Conservation (phyloP, 2,888 invertebrate species). For the Chorisops tibialis region DNA sequence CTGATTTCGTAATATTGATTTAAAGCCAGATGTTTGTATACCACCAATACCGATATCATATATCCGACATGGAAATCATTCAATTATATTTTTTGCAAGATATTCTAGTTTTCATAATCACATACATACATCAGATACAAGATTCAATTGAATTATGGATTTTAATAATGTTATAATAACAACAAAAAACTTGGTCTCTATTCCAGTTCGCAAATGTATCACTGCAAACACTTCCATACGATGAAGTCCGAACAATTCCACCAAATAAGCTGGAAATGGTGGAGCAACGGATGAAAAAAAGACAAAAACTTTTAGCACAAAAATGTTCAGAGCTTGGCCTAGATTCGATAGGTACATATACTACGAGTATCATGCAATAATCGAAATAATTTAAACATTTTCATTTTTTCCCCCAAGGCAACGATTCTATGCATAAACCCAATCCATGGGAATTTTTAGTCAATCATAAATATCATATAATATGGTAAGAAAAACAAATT, state of each 20-base stretch:
- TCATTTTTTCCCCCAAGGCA: conserved; percentile 40
- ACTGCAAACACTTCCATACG: conserved; percentile 48
- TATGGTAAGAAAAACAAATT: conserved; percentile 59
- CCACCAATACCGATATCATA: no score
- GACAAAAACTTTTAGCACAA: conserved; percentile 47
- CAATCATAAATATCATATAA: conserved; percentile 73
- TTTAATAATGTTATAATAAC: no score
- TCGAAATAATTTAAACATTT: not conserved
- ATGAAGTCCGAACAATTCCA: conserved; percentile 48
- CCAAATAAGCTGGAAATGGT: conserved; percentile 49
- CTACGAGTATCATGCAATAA: not conserved
- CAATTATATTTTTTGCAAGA: no score
- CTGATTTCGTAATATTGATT: no score
- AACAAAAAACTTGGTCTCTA: no score
- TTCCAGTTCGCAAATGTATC: conserved; percentile 49
- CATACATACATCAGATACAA: no score
- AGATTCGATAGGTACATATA: conserved; percentile 44
- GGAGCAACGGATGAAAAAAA: conserved; percentile 50
- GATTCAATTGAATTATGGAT: no score
- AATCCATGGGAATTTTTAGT: conserved; percentile 85
- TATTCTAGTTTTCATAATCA: no score
- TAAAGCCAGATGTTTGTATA: no score
- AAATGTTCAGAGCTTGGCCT: conserved; percentile 50
- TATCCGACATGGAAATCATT: no score
- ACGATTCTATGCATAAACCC: conserved; percentile 58